Percentiles rank a stretch among this genome's conserved stretches.
phyloP scores from a whole-genome alignment of 2,113 vertebrate species.

The Damaliscus lunatus region DNA sequence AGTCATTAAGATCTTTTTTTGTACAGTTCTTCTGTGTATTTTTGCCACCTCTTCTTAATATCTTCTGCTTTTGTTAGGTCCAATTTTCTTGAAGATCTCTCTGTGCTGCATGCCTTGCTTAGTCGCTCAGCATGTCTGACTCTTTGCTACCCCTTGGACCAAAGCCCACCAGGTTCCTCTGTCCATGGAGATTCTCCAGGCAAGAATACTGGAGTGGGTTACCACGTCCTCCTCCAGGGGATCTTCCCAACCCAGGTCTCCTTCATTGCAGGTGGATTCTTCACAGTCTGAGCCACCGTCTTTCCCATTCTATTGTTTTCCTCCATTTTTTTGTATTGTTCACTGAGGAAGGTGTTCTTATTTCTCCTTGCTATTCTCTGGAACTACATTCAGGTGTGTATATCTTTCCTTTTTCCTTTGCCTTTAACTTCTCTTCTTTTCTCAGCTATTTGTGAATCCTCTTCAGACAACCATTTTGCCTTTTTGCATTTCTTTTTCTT shows the following conservation, averaged over 20 bases:
- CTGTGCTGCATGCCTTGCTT: background rate
- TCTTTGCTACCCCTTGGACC: background rate
- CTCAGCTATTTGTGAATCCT: background rate
- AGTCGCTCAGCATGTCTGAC: fast-evolving
- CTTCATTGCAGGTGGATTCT: background rate
- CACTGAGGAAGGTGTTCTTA: background rate
- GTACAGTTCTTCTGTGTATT: background rate
- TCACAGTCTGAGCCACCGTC: background rate
- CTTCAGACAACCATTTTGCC: background rate
- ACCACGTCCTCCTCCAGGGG: background rate
- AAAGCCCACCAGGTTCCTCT: background rate
- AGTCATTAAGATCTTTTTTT: background rate
- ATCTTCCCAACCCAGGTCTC: background rate
- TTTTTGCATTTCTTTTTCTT: background rate
- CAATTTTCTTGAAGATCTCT: background rate
- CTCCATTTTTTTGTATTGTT: background rate
- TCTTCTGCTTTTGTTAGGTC: background rate
- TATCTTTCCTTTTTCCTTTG: background rate
- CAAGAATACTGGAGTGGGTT: background rate
- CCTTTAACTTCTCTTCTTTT: background rate
- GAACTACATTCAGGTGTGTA: background rate
- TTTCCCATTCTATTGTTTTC: background rate
- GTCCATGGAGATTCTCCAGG: background rate
- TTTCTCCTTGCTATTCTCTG: background rate
- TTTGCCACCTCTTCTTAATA: background rate